A percentile compares a stretch with the other conserved stretches of the same genome.
Conservation (phyloP, 2,113 vertebrate genomes). For the Puffinus mauretanicus region DNA sequence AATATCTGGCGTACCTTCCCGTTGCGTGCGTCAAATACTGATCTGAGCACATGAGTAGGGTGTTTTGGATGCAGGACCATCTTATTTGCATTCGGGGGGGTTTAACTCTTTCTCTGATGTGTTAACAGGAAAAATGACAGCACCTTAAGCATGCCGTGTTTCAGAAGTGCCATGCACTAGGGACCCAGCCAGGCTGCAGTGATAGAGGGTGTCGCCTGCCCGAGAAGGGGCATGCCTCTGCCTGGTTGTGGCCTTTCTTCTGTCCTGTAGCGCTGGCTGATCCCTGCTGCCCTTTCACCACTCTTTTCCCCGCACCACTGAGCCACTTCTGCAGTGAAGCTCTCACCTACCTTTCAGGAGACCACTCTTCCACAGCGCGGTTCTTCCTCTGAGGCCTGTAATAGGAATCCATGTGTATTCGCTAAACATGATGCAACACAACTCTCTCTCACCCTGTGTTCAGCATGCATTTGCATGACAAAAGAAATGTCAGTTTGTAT, state of each 20-base stretch:
- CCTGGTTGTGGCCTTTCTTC: background rate
- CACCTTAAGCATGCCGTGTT: background rate
- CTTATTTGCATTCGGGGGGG: background rate
- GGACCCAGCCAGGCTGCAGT: background rate
- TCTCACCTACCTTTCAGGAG: background rate
- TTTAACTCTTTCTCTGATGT: background rate
- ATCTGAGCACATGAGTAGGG: background rate
- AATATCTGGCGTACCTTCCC: rapidly evolving
- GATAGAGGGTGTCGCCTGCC: background rate
- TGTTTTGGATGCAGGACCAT: background rate
- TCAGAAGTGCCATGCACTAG: background rate
- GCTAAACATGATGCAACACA: background rate
- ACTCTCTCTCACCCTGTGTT: background rate
- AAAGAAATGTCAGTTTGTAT: background rate
- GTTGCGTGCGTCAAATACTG: rapidly evolving
- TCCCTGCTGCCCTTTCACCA: background rate
- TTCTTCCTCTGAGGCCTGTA: background rate
- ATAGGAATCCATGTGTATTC: background rate
- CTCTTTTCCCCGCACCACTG: background rate
- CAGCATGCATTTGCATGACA: background rate
- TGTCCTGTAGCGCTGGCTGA: background rate
- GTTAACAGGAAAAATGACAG: background rate
- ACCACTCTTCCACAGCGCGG: background rate
- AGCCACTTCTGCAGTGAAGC: background rate
- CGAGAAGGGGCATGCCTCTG: background rate